phyloP scores from a whole-genome alignment of 2,113 vertebrate genomes.

The Trogon melanurus region DNA sequence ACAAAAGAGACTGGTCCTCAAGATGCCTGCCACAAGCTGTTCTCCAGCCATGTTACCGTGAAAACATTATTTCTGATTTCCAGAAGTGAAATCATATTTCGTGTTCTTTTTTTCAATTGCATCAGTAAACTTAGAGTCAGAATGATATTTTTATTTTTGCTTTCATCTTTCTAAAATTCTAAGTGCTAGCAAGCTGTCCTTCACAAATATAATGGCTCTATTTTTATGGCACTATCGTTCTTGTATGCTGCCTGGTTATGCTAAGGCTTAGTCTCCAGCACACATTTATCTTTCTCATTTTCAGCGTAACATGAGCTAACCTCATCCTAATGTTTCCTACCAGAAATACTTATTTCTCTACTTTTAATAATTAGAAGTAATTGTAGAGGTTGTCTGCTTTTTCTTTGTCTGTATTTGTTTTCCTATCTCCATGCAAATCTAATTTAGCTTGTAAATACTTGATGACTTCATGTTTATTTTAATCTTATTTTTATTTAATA shows the following conservation, averaged over 20 bases:
- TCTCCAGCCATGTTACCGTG: neutral
- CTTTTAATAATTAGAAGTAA: neutral
- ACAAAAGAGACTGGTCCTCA: neutral
- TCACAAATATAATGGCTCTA: neutral
- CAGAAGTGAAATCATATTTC: neutral
- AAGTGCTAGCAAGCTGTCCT: neutral
- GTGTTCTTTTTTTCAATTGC: neutral
- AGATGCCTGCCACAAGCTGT: neutral
- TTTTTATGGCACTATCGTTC: neutral
- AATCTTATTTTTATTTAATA: slow-evolving; percentile 27
- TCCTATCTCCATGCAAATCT: neutral
- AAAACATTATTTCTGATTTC: neutral
- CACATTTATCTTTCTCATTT: neutral
- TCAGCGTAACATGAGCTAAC: neutral
- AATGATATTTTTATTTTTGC: neutral
- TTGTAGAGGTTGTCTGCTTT: neutral
- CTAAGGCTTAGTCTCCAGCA: neutral
- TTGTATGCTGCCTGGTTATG: neutral
- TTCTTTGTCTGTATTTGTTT: slow-evolving; percentile 11
- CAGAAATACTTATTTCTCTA: neutral
- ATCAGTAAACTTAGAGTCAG: neutral
- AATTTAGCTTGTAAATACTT: neutral
- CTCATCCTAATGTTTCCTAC: neutral
- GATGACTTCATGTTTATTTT: neutral
- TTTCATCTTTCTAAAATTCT: neutral